Percentiles rank a stretch among this genome's conserved stretches.
These are phyloP conservation scores for Natator depressus DNA, from an alignment of 2,113 vertebrate genomes.

Conservation along the genomic window DNA sequence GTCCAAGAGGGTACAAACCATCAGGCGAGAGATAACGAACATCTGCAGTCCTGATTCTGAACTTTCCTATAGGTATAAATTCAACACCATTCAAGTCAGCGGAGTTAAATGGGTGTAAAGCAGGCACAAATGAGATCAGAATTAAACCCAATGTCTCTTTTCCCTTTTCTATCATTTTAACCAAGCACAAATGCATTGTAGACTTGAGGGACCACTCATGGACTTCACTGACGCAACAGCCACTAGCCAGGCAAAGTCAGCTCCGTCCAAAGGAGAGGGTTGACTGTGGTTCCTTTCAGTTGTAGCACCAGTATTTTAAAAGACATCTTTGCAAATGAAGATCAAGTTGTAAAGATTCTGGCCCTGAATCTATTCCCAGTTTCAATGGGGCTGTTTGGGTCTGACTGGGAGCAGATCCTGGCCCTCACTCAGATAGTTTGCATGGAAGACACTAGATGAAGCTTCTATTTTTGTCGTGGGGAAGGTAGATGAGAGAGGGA, in stretches of 20 bases:
- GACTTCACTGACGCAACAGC: background rate
- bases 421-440: background rate
- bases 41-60: background rate
- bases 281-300: background rate
- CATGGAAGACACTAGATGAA: rapidly evolving
- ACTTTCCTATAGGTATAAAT: background rate
- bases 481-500: background rate
- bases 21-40: background rate
- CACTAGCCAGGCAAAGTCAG: background rate
- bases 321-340: background rate
- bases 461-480: background rate
- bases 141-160: background rate
- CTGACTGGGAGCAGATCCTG: rapidly evolving
- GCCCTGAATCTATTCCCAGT: rapidly evolving
- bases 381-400: rapidly evolving
- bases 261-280: background rate
- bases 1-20: background rate
- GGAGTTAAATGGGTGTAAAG: background rate
- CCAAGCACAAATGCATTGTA: background rate
- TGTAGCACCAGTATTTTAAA: background rate
- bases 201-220: background rate
- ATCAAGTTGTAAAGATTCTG: background rate
- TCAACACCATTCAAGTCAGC: background rate
- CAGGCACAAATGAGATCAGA: background rate
- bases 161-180: background rate